A percentile compares a stretch with the other conserved stretches of the same genome.
phyloP scores from a whole-genome alignment of 2,797 vertebrate genomes.

The Brachyrhaphis roseni region DNA sequence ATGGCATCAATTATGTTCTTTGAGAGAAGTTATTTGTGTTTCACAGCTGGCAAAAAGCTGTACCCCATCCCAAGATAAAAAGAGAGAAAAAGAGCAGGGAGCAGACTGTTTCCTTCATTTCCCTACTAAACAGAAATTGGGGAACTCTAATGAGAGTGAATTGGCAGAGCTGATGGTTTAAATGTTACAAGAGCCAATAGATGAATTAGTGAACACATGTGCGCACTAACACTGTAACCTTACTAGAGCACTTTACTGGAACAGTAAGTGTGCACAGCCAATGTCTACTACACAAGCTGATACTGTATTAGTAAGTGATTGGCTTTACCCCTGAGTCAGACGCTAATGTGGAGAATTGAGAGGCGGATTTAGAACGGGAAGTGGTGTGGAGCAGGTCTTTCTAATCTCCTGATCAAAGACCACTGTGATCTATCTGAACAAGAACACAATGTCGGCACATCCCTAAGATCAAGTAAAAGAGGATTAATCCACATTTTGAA shows the following conservation, averaged over 20 bases:
- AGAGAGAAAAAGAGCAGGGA: not conserved
- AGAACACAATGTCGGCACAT: constrained; percentile 32
- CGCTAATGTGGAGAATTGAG: constrained; percentile 14
- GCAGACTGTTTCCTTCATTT: constrained; percentile 13
- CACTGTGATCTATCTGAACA: constrained; percentile 43
- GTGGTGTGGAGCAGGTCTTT: constrained; percentile 23
- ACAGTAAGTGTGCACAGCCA: constrained; percentile 32
- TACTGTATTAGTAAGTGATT: constrained; percentile 55
- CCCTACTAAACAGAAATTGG: constrained; percentile 35
- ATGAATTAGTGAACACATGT: constrained; percentile 43
- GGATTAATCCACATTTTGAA: constrained; percentile 55
- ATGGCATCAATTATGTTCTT: constrained; percentile 9
- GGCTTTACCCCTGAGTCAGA: constrained; percentile 45
- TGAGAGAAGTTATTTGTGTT: constrained; percentile 8
- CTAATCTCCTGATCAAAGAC: constrained; percentile 63
- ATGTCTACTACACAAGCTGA: constrained; percentile 47
- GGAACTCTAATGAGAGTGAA: constrained; percentile 44
- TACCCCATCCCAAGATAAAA: not conserved
- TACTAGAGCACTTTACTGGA: constrained; percentile 44
- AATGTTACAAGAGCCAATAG: constrained; percentile 35
- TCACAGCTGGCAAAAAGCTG: constrained; percentile 19
- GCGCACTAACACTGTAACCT: constrained; percentile 33
- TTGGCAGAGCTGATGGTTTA: constrained; percentile 37
- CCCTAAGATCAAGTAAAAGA: constrained; percentile 27
- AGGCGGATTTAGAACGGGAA: constrained; percentile 24